Base-by-base conservation (phyloP, 2,113 vertebrate species). In the Microtus oregoni region DNA sequence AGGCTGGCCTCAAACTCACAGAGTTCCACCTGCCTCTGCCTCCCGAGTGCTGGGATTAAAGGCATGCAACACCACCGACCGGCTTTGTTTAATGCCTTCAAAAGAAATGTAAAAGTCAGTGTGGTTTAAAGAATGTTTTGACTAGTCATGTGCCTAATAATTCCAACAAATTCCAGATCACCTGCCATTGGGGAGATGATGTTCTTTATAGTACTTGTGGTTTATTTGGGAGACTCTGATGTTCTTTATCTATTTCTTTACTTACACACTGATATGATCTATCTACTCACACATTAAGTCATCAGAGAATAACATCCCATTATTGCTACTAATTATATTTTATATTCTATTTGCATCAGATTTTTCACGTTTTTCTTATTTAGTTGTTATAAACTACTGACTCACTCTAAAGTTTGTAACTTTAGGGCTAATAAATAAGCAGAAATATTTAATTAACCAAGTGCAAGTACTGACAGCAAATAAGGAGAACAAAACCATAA, bases 371-470 rank as follows among this genome's bases (percentile, higher is more conserved):
- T 30, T 41, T 58, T 44, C 58, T 20, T 70, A 52, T 30, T 86
- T 83, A 61, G 9, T 79, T 90, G 63, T 73, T 90, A 30, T 76
- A 77, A 79, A 24, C 6, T 82, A 63, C 65, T 75, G 65, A 24
- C 12, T 90, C 30, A 28, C 93, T 38, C 28, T 73, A 61, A 50
- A 14, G 50, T 63, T 83, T 79, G 19, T 22, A 92, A 70, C 1
- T 88, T 52, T 83, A 11, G 75, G 41, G 58, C 22, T 32, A 26
- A 15, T 35, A 52, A 7, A 55, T 89, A 76, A 94, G 22, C 28
- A 61, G 94, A 91, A 92, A 90, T 55, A 44, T 15, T 75, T 76
- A 68, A 13, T 61, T 89, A 30, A 78, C 5, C 11, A 94, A 87
- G 47, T 19, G 68, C 30, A 52, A 86, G 28, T 26, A 79, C 1